A percentile compares a stretch with the other conserved stretches of the same genome.
Evolutionary conservation across 2,888 invertebrate genomes (phyloP).

Genomic region (Temnothorax ravouxi): DNA sequence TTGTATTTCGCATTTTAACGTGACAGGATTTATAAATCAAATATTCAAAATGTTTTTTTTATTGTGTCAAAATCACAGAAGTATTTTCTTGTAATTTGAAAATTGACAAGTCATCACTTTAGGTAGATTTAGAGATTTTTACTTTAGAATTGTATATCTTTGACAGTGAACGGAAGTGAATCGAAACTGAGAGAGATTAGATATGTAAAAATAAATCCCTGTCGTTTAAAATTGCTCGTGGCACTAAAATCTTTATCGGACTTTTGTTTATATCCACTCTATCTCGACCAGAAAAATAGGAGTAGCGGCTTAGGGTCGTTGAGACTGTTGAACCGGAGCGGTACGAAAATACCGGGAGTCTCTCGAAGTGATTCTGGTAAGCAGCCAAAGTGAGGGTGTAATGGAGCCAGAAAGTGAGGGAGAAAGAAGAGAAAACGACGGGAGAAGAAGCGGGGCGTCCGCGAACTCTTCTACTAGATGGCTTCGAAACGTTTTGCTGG

Average conservation of each 20-base stretch:
- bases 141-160: background rate
- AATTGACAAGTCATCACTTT: background rate
- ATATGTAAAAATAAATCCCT: background rate
- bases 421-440: slow-evolving; percentile 49
- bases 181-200: background rate
- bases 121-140: background rate
- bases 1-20: slow-evolving; percentile 10
- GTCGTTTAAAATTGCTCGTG: background rate
- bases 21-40: slow-evolving; percentile 14
- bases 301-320: slow-evolving; percentile 50
- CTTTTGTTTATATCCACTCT: slow-evolving; percentile 47
- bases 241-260: slow-evolving; percentile 27
- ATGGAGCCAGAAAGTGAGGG: slow-evolving; percentile 66
- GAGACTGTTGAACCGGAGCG: slow-evolving; percentile 56
- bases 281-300: slow-evolving; percentile 49
- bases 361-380: slow-evolving; percentile 75
- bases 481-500: slow-evolving; percentile 66
- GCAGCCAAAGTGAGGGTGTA: slow-evolving; percentile 76
- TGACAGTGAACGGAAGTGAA: background rate
- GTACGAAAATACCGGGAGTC: slow-evolving; percentile 65
- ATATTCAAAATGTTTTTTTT: slow-evolving; percentile 31
- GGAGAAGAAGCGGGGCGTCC: slow-evolving; percentile 36
- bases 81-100: background rate
- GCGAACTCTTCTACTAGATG: slow-evolving; percentile 36
- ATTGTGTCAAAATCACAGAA: background rate